Conservation (phyloP, 2,888 invertebrate species). For the Aspidiotus rigidus region DNA sequence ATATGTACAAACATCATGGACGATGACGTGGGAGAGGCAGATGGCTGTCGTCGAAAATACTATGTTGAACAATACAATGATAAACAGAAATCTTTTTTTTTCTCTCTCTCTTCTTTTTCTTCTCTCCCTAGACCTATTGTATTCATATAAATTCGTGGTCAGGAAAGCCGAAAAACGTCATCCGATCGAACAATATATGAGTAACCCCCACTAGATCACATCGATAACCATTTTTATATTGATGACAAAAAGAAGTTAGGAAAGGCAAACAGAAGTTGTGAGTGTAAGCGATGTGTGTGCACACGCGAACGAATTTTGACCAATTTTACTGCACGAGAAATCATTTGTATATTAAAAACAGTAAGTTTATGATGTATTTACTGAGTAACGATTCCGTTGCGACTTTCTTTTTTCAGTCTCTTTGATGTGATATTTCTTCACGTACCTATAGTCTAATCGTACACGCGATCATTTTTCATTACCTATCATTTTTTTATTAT, state of each 20-base stretch:
- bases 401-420: too few species aligned
- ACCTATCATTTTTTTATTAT: too few species aligned
- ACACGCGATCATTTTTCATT: too few species aligned
- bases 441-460: too few species aligned
- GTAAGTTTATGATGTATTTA: too few species aligned
- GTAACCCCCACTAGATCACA: constrained; percentile 24
- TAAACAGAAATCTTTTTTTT: background rate
- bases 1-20: background rate
- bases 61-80: constrained; percentile 25
- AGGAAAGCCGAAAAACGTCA: constrained; percentile 23
- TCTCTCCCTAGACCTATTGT: too few species aligned
- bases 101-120: too few species aligned
- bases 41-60: constrained; percentile 15
- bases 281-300: background rate
- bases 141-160: background rate
- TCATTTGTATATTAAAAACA: constrained; percentile 20
- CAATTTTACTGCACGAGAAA: constrained; percentile 20
- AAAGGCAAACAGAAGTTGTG: too few species aligned
- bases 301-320: constrained; percentile 26
- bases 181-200: constrained; percentile 20
- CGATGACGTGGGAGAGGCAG: constrained; percentile 29
- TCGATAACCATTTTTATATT: constrained; percentile 29
- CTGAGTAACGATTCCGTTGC: too few species aligned
- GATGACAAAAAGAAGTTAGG: constrained; percentile 1
- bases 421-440: too few species aligned